These are phyloP conservation scores for Anguilla pacifica DNA, from an alignment of 2,797 vertebrate species.

Conservation along the genomic window DNA sequence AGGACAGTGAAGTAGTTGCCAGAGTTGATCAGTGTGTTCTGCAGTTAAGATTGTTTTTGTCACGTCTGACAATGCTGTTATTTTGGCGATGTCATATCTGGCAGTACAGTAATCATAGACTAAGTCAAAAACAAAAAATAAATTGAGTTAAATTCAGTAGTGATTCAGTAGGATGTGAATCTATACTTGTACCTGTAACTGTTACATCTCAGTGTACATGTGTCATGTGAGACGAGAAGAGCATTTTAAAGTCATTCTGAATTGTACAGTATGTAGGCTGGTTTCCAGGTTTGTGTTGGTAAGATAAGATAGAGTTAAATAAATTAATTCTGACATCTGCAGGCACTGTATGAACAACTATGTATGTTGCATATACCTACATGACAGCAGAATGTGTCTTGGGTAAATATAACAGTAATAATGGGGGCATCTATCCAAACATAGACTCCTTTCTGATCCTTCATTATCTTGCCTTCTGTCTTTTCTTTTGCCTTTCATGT, in stretches of 20 bases:
- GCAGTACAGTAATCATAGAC: not conserved
- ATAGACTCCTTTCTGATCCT: not conserved
- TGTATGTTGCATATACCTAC: no score
- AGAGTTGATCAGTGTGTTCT: not conserved
- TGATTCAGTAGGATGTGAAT: not conserved
- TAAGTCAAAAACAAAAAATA: not conserved
- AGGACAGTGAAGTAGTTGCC: not conserved
- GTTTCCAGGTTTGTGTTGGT: not conserved
- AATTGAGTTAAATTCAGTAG: not conserved
- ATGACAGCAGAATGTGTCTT: not conserved
- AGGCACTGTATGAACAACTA: no score
- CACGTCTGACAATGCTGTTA: not conserved
- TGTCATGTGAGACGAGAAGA: not conserved
- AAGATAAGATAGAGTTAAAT: not conserved
- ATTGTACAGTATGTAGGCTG: not conserved
- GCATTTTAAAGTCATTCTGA: slow-evolving; percentile 6
- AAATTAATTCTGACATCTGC: not conserved
- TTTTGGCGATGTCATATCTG: not conserved
- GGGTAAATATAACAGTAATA: not conserved
- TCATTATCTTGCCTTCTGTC: not conserved
- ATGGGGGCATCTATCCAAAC: not conserved
- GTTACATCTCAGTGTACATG: not conserved
- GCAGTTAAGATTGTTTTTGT: not conserved
- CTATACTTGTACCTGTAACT: not conserved
- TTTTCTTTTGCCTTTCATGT: not conserved